Conservation (phyloP, 1,140 invertebrate species). For the Penaeus japonicus region DNA sequence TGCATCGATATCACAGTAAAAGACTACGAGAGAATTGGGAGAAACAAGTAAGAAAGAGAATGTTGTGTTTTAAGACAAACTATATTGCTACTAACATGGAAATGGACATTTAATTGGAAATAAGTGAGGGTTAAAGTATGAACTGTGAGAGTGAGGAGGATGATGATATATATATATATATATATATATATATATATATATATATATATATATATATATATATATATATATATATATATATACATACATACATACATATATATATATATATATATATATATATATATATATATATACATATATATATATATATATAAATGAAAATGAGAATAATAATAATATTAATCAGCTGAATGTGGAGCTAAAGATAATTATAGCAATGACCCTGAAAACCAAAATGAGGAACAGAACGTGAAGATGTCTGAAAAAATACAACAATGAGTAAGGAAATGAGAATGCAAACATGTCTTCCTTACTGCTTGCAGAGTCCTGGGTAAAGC, state of each 20-base stretch:
- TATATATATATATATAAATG: too few relatives aligned
- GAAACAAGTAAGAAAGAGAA: constrained; percentile 49
- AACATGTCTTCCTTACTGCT: not conserved
- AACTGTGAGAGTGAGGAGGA: too few relatives aligned
- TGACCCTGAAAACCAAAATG: not conserved
- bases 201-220: not conserved
- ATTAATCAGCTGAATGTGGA: too few relatives aligned
- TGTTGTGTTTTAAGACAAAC: too few relatives aligned
- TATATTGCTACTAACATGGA: too few relatives aligned
- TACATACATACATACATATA: not conserved
- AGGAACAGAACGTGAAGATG: not conserved
- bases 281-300: not conserved
- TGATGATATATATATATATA: too few relatives aligned
- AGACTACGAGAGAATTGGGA: constrained; percentile 57
- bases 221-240: too few relatives aligned
- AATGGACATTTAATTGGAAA: too few relatives aligned
- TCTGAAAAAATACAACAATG: not conserved
- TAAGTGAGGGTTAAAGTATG: too few relatives aligned
- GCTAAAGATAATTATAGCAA: not conserved
- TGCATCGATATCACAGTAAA: constrained; percentile 59
- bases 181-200: too few relatives aligned
- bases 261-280: not conserved
- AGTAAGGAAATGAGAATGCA: not conserved
- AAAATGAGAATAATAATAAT: too few relatives aligned
- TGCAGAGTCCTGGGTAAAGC: constrained; percentile 62